phyloP scores from a whole-genome alignment of 2,113 vertebrate genomes.

The Nothocercus nigrocapillus region DNA sequence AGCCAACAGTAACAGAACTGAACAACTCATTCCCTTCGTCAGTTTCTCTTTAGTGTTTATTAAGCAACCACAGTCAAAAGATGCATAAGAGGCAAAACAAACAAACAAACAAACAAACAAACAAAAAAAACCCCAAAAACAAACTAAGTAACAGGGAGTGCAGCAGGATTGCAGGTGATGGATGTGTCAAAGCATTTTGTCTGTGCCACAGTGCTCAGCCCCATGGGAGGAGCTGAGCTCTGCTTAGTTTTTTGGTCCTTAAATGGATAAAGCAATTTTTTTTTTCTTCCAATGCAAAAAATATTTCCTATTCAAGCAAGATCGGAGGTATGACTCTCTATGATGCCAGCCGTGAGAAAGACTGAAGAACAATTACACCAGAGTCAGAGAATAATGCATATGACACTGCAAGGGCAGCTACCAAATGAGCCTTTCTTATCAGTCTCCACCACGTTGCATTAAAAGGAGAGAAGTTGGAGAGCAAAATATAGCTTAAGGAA shows the following conservation, averaged over 20 bases:
- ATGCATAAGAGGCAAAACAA: neutral
- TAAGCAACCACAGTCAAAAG: neutral
- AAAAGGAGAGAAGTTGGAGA: neutral
- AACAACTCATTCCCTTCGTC: neutral
- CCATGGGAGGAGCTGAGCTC: neutral
- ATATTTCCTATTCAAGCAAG: neutral
- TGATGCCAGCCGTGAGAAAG: neutral
- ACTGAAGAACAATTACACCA: neutral
- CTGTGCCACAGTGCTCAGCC: neutral
- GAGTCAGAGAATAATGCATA: no score
- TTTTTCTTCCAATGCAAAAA: neutral
- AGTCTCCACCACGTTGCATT: neutral
- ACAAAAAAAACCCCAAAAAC: no score
- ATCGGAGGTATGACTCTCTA: neutral
- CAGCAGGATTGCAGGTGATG: neutral
- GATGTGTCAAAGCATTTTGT: neutral
- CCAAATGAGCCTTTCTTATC: neutral
- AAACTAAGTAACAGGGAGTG: neutral
- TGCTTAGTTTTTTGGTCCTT: neutral
- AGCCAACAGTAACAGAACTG: neutral
- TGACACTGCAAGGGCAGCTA: neutral
- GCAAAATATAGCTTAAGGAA: neutral
- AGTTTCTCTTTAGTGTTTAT: neutral
- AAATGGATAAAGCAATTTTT: neutral
- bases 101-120: neutral